Percentiles rank a stretch among this genome's conserved stretches.
phyloP scores from a whole-genome alignment of 2,888 invertebrate species.

The Drosophila prostipennis region DNA sequence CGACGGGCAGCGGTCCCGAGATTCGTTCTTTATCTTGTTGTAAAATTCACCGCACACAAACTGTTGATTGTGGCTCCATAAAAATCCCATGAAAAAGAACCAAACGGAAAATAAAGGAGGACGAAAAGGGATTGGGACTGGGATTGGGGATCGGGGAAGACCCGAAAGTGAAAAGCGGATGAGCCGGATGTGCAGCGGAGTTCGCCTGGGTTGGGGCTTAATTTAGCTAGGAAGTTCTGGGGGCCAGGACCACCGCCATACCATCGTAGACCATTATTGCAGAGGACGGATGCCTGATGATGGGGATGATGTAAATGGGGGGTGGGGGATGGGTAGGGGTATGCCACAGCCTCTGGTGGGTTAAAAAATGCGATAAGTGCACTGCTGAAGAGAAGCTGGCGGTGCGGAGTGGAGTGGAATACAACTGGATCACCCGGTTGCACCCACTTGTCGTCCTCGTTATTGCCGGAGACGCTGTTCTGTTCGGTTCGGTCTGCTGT shows the following conservation, averaged over 20 bases:
- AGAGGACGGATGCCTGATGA: conserved; percentile 1
- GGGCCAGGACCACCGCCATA: background rate
- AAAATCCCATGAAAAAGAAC: conserved; percentile 80
- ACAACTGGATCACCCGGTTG: conserved; percentile 29
- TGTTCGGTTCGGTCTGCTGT: conserved; percentile 28
- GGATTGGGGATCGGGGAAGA: conserved; percentile 18
- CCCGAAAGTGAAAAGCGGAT: conserved; percentile 63
- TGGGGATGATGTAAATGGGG: background rate
- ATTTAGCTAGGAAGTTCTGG: conserved; percentile 69
- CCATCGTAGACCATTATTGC: conserved; percentile 30
- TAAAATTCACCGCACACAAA: conserved; percentile 83
- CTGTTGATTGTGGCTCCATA: conserved; percentile 83
- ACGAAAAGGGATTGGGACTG: conserved; percentile 16
- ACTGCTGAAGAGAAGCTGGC: conserved; percentile 12
- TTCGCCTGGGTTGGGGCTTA: conserved; percentile 59
- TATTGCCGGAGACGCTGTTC: conserved; percentile 46
- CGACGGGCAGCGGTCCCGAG: conserved; percentile 35
- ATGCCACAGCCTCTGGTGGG: conserved; percentile 46
- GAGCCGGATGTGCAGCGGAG: conserved; percentile 63
- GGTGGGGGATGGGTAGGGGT: background rate
- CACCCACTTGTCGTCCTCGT: conserved; percentile 61
- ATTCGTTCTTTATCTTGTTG: conserved; percentile 78
- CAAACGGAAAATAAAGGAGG: conserved; percentile 39
- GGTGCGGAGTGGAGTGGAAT: background rate
- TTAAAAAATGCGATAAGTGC: conserved; percentile 71